Evolutionary conservation across 2,888 invertebrate genomes (phyloP).

Genomic region (Xanthorhoe designata): DNA sequence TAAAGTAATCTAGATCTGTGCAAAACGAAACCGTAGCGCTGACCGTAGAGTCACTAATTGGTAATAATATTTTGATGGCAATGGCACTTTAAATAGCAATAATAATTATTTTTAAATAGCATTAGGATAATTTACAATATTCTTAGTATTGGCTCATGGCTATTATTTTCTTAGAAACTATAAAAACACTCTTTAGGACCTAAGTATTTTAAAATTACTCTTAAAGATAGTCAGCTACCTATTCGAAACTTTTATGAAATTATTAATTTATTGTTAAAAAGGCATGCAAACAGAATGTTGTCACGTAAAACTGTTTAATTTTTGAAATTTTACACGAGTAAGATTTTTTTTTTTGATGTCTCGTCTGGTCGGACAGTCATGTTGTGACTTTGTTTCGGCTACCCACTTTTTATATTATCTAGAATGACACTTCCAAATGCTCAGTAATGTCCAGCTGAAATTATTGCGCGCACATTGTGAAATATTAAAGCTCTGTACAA

Average conservation of each 20-base stretch:
- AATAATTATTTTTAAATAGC: too few relatives aligned
- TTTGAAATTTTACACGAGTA: conserved; percentile 8
- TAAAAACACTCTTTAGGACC: too few relatives aligned
- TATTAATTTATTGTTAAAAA: conserved; percentile 6
- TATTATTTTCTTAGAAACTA: too few relatives aligned
- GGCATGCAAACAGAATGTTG: conserved; percentile 55
- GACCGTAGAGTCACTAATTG: too few relatives aligned
- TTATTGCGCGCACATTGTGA: conserved; percentile 48
- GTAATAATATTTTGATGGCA: too few relatives aligned
- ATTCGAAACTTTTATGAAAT: conserved; percentile 1
- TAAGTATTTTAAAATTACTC: background rate
- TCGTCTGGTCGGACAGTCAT: conserved; percentile 62
- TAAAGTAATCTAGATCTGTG: too few relatives aligned
- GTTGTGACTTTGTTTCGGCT: conserved; percentile 67
- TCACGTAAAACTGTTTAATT: conserved; percentile 55
- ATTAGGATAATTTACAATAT: too few relatives aligned
- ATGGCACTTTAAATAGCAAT: too few relatives aligned
- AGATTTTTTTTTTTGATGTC: conserved; percentile 67
- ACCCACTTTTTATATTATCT: conserved; percentile 65
- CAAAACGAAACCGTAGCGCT: too few relatives aligned
- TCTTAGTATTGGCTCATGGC: too few relatives aligned
- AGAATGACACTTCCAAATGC: conserved; percentile 56
- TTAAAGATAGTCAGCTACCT: background rate
- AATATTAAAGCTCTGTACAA: conserved; percentile 39
- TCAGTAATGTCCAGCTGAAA: conserved; percentile 48